Evolutionary conservation across 1,140 invertebrate genomes (phyloP).

Genomic region (Drosophila nigromelanica): DNA sequence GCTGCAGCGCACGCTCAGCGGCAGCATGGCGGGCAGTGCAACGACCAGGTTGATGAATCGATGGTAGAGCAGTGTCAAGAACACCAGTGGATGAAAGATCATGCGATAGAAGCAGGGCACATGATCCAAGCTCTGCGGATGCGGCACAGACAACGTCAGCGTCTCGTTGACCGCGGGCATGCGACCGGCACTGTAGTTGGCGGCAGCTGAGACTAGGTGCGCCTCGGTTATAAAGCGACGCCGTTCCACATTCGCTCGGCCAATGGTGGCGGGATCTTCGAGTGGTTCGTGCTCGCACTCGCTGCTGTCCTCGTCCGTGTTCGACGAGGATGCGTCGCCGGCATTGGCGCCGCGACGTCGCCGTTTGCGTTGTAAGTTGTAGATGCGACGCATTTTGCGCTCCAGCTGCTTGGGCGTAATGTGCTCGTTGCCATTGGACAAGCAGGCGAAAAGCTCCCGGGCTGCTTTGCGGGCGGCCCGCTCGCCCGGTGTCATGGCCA

Average conservation of each 20-base stretch:
- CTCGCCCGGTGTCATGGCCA: slow-evolving; percentile 92
- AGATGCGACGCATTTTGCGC: slow-evolving; percentile 88
- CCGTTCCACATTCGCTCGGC: slow-evolving; percentile 43
- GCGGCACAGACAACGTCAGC: slow-evolving; percentile 88
- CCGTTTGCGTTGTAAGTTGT: slow-evolving; percentile 84
- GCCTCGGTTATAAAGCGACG: slow-evolving; percentile 89
- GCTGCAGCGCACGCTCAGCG: slow-evolving; percentile 86
- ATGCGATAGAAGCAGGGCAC: slow-evolving; percentile 89
- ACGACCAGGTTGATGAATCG: slow-evolving; percentile 88
- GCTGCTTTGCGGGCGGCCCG: slow-evolving; percentile 93
- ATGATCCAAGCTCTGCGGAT: slow-evolving; percentile 87
- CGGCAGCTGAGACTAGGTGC: slow-evolving; percentile 91
- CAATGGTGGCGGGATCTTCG: slow-evolving; percentile 51
- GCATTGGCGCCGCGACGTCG: slow-evolving; percentile 61
- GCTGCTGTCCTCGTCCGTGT: slow-evolving; percentile 66
- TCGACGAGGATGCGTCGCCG: slow-evolving; percentile 52
- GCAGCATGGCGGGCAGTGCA: slow-evolving; percentile 86
- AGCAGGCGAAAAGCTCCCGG: slow-evolving; percentile 91
- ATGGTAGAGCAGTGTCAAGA: slow-evolving; percentile 88
- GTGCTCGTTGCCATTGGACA: slow-evolving; percentile 93
- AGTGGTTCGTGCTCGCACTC: slow-evolving; percentile 66
- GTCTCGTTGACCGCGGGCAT: slow-evolving; percentile 90
- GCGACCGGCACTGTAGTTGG: slow-evolving; percentile 91
- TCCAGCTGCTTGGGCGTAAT: slow-evolving; percentile 92
- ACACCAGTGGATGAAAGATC: slow-evolving; percentile 88